Percentiles rank a stretch among this genome's conserved stretches.
These are phyloP conservation scores for Drosophila orosa DNA, from an alignment of 1,140 invertebrate genomes.

Conservation along the genomic window DNA sequence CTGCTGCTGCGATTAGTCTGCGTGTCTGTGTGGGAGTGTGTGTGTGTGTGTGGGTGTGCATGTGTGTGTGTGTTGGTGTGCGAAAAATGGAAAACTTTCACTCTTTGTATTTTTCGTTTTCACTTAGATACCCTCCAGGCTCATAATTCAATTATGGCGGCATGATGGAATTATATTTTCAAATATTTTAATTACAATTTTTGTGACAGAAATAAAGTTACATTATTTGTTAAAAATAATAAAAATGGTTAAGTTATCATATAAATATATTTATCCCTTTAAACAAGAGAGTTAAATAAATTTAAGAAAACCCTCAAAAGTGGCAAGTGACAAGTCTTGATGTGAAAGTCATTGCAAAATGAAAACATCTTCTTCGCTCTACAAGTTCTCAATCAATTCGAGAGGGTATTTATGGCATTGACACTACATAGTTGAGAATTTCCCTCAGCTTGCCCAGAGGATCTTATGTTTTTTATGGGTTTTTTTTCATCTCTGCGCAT, in stretches of 20 bases:
- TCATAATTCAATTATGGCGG: background rate
- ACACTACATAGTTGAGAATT: constrained; percentile 12
- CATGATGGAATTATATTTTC: background rate
- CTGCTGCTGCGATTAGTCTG: constrained; percentile 32
- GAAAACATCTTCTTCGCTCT: too few relatives aligned
- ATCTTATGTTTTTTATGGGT: constrained; percentile 12
- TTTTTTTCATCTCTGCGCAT: background rate
- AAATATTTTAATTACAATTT: background rate
- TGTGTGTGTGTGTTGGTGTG: constrained; percentile 12
- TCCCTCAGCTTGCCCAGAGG: background rate
- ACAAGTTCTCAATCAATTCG: background rate
- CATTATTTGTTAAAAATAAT: background rate
- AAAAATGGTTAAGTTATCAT: too few relatives aligned
- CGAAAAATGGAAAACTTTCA: constrained; percentile 63
- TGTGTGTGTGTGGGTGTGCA: background rate
- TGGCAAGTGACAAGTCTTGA: background rate
- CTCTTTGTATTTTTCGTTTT: constrained; percentile 31
- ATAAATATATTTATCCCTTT: background rate
- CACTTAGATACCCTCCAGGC: constrained; percentile 11
- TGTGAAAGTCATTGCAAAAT: background rate
- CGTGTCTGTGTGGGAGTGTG: background rate
- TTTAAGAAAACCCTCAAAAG: background rate
- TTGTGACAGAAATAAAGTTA: background rate
- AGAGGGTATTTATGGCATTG: constrained; percentile 36
- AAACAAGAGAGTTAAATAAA: background rate